Base-by-base conservation (phyloP, 2,797 vertebrate species). In the Agapornis canus region DNA sequence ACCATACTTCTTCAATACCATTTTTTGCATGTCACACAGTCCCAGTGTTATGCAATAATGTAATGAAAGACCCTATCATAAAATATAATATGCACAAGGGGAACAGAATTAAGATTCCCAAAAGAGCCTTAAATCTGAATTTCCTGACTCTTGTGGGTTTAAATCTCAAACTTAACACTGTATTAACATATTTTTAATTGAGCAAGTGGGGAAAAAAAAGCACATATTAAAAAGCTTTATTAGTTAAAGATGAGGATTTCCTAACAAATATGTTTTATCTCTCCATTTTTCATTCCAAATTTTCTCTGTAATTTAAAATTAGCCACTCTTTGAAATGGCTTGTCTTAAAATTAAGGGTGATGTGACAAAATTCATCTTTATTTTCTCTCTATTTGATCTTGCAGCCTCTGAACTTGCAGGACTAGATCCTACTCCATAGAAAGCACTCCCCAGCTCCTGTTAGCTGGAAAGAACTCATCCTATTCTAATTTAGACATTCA, bases 131-230 rank as follows among this genome's bases (percentile, higher is more conserved):
- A 95, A 96, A 95, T 95, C 63, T 92, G 82, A 92, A 95, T 96
- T 97, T 97, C 92, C 94, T 97, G 96, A 94, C 82, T 83, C 80
- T 96, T 91, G 92, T 92, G 95, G 69, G 82, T 95, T 97, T 96
- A 95, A 94, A 94, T 90, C 75, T 93, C 80, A 90, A 96, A 86
- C 32, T 90, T 94, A 95, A 85, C 80, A 56, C 90, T 94, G 77
- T 54, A 96, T 96, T 97, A 96, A 92, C 95, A 84, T 94, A 91
- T 77, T 94, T 94, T 96, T 96, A 97, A 97, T 95, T 91, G 93
- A 94, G 56, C 79, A 82, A 89, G 61, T 85, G 71, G 64, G 80
- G 71, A 81, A 93, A 92, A 66, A 75, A 94, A 86, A 93, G 25
- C n/a, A 39, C 54, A 27, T 72, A 86, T 89, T 83, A 93, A 95